A percentile compares a stretch with the other conserved stretches of the same genome.
Evolutionary conservation across 2,113 vertebrate species (phyloP).

Genomic region (Sinocyclocheilus anshuiensis): DNA sequence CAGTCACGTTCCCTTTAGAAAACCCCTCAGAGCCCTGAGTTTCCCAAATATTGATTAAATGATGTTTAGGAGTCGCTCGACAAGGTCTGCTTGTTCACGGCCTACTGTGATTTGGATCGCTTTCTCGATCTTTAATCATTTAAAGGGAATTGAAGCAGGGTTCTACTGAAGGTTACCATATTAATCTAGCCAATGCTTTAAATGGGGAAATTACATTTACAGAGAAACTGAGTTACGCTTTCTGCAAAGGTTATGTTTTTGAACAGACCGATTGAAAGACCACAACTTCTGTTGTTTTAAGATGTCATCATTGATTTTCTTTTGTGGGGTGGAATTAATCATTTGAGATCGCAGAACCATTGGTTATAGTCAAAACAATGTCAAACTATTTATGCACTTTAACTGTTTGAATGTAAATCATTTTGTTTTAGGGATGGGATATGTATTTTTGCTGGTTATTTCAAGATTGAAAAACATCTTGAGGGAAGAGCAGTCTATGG

Average conservation of each 20-base stretch:
- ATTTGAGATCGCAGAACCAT: neutral
- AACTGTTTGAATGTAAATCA: conserved; percentile 61
- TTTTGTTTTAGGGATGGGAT: conserved; percentile 19
- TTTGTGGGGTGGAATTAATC: conserved; percentile 40
- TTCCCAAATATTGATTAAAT: conserved; percentile 25
- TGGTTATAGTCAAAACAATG: conserved; percentile 59
- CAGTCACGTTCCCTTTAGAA: conserved; percentile 1
- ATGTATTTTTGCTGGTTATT: conserved; percentile 36
- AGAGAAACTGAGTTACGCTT: neutral
- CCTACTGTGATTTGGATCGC: conserved; percentile 24
- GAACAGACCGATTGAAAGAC: neutral
- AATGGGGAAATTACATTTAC: neutral
- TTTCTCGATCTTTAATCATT: conserved; percentile 13
- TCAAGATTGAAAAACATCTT: neutral
- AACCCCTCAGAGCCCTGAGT: neutral
- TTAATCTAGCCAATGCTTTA: neutral
- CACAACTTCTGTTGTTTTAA: neutral
- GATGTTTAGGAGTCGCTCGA: conserved; percentile 2
- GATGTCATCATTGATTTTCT: conserved; percentile 1
- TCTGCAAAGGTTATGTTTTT: neutral
- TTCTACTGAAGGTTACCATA: conserved; percentile 11
- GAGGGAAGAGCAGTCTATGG: neutral
- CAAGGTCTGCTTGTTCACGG: neutral
- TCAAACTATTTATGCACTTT: conserved; percentile 27
- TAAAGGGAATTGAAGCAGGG: neutral